Conservation (phyloP, 2,113 vertebrate species). For the Nesogale talazaci region DNA sequence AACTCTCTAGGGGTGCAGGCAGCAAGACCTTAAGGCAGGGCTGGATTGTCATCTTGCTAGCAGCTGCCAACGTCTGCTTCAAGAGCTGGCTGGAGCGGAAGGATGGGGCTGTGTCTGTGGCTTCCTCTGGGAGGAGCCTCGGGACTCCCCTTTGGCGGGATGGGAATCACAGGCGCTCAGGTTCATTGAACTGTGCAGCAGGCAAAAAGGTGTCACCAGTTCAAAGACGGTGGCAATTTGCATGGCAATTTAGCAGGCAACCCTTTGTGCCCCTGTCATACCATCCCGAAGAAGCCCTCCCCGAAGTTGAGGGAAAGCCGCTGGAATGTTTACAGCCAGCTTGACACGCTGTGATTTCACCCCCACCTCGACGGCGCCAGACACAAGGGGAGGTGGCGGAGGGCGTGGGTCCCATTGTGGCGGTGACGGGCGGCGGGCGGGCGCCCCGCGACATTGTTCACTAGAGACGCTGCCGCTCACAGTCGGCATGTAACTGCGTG, state of each 20-base stretch:
- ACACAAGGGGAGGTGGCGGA: conserved; percentile 48
- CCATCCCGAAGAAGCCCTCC: conserved; percentile 62
- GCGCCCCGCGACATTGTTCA: conserved; percentile 54
- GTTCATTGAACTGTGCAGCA: conserved; percentile 5
- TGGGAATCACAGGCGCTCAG: conserved; percentile 38
- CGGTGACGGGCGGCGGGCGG: background rate
- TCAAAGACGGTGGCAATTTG: conserved; percentile 72
- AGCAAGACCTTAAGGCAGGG: background rate
- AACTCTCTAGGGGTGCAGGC: background rate
- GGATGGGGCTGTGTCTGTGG: background rate
- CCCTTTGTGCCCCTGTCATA: conserved; percentile 72
- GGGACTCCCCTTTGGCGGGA: background rate
- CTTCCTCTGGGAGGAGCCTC: background rate
- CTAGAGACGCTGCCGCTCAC: background rate
- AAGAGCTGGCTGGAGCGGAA: background rate
- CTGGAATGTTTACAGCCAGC: conserved; percentile 60
- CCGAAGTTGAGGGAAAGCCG: conserved; percentile 61
- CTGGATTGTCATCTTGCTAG: background rate
- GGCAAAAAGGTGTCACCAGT: conserved; percentile 64
- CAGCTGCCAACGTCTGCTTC: background rate
- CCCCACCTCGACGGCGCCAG: conserved; percentile 9
- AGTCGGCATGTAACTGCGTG: conserved; percentile 12
- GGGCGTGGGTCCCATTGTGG: conserved; percentile 48
- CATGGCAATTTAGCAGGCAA: conserved; percentile 71
- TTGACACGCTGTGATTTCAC: conserved; percentile 63